A percentile compares a stretch with the other conserved stretches of the same genome.
phyloP scores from a whole-genome alignment of 2,113 vertebrate genomes.

The Peromyscus maniculatus region DNA sequence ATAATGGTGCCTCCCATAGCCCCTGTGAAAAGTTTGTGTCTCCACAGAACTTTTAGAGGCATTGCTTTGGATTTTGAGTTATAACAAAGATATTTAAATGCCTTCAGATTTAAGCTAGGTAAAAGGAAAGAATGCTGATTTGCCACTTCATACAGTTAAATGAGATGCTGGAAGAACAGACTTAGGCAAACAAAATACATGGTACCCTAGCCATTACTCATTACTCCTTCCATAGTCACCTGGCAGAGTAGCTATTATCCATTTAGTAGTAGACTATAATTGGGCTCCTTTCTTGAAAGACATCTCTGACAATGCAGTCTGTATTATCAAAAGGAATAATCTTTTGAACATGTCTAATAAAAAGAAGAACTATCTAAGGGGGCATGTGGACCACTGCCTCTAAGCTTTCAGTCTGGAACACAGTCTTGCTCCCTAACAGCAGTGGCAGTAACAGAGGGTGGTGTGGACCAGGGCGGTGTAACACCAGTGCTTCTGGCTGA shows the following conservation, averaged over 20 bases:
- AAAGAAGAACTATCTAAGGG: neutral
- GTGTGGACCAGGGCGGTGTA: neutral
- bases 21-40: neutral
- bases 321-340: neutral
- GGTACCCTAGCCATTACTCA: neutral
- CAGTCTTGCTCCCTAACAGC: neutral
- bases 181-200: neutral
- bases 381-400: neutral
- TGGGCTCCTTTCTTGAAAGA: neutral
- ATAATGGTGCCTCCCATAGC: neutral
- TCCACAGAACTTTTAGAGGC: neutral
- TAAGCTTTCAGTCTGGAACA: constrained; percentile 21
- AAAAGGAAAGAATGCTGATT: neutral
- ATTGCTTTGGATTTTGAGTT: constrained; percentile 7
- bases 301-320: neutral
- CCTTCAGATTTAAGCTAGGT: neutral
- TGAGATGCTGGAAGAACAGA: neutral
- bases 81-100: neutral
- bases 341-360: neutral
- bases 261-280: neutral
- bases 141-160: neutral
- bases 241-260: neutral
- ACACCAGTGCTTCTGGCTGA: constrained; percentile 69
- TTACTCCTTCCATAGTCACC: neutral
- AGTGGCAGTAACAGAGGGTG: neutral